Base-by-base conservation (phyloP, 2,888 invertebrate species). In the Tipula unca region DNA sequence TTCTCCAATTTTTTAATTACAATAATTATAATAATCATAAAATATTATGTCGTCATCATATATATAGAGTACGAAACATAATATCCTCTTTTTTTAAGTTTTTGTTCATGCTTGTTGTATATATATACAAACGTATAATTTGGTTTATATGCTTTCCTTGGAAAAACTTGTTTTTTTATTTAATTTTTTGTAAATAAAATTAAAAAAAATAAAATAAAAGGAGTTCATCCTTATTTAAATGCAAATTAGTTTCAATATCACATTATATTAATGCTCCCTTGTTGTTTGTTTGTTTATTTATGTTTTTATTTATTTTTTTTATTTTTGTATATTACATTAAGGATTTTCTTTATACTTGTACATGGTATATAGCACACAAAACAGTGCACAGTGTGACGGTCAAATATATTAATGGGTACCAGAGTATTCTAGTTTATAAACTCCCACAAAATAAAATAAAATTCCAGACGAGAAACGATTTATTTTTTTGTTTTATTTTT, bases 11-110 rank as follows among this genome's bases (percentile, higher is more conserved):
- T 69, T 69, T 69, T 69, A 69, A 69, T 69, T 69, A 69, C 69
- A 69, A 69, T 69, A 69, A 69, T 69, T 69, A 69, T 69, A 69
- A 69, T 69, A 69, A 69, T 69, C 69, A 69, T 69, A 69, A 69
- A 69, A 69, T 69, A 69, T 69, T 69, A 69, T 69, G 69, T 69
- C 69, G 69, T 69, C 69, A 69, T 69, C 69, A 69, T 69, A 69
- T 25, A 69, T 69, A 69, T 69, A 25, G 25, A 69, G 25, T 69
- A 69, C 25, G 69, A 25, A 69, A 69, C 69, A 69, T 69, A 13
- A 69, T 69, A 69, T 69, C 69, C 69, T 25, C 25, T 69, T 48
- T 48, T 39, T 25, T 25, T 17, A 48, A 1, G 4, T 48, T 48
- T 48, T n/a, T 48, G n/a, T 48, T 69, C 48, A 54, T 17, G 48